Evolutionary conservation across 2,888 invertebrate genomes (phyloP).

Genomic region (Xestoiulus laeticollis): DNA sequence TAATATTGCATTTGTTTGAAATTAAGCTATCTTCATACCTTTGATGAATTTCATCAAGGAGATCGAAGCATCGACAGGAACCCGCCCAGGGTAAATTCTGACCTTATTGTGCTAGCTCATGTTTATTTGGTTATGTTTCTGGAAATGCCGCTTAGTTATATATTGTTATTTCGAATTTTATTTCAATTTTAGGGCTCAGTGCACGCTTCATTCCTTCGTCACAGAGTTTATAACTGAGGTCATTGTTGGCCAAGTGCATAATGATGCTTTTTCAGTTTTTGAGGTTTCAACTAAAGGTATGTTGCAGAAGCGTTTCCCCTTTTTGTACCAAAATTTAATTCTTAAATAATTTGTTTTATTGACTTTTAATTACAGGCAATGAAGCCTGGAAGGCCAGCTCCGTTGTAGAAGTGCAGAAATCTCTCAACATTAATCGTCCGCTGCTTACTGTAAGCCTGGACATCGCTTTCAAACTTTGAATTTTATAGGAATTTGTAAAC

Average conservation of each 20-base stretch:
- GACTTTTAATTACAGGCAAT: constrained; percentile 63
- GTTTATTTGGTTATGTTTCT: neutral
- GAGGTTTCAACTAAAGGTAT: constrained; percentile 76
- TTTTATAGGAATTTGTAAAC: too few relatives aligned
- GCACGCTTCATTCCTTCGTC: constrained; percentile 83
- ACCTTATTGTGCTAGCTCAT: neutral
- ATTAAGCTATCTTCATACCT: constrained; percentile 81
- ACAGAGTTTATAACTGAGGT: constrained; percentile 87
- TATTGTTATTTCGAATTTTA: neutral
- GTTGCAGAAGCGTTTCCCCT: neutral
- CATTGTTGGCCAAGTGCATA: constrained; percentile 81
- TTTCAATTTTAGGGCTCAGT: constrained; percentile 67
- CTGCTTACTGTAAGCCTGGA: constrained; percentile 69
- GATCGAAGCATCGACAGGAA: constrained; percentile 76
- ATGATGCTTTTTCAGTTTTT: constrained; percentile 72
- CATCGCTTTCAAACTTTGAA: too few relatives aligned
- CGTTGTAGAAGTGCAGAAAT: constrained; percentile 74
- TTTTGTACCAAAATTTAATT: neutral
- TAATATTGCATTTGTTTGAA: neutral
- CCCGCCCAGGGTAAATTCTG: constrained; percentile 56
- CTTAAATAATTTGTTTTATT: neutral
- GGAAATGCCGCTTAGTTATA: neutral
- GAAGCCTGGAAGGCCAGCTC: constrained; percentile 83
- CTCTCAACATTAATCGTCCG: constrained; percentile 72
- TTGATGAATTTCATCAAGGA: constrained; percentile 84